These are phyloP conservation scores for Myotis brandtii DNA, from an alignment of 2,113 vertebrate species.

Conservation along the genomic window DNA sequence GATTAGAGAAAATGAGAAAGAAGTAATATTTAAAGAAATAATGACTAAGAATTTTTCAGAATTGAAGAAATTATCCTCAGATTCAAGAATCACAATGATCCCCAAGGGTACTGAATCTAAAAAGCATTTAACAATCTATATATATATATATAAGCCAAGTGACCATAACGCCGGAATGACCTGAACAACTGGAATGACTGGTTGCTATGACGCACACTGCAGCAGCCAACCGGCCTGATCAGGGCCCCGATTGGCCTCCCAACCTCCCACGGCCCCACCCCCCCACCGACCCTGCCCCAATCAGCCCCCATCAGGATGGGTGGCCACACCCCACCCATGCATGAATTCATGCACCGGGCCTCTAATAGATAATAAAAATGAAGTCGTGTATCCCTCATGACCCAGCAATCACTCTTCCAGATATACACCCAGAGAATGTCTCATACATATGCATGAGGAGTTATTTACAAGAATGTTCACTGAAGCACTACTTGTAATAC, in stretches of 20 bases:
- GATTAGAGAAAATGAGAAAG: slow-evolving; percentile 27
- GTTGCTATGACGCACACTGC: too few relatives aligned
- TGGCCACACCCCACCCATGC: too few relatives aligned
- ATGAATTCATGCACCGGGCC: too few relatives aligned
- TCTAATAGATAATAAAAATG: neutral
- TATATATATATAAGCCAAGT: too few relatives aligned
- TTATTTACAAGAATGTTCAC: neutral
- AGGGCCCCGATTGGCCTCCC: too few relatives aligned
- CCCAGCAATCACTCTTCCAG: neutral
- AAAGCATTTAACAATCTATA: neutral
- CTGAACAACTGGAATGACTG: too few relatives aligned
- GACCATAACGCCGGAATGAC: too few relatives aligned
- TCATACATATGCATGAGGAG: neutral
- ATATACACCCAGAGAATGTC: neutral
- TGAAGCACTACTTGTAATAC: neutral
- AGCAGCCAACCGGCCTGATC: too few relatives aligned
- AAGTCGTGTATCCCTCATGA: neutral
- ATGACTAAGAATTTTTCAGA: neutral
- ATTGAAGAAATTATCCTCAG: neutral
- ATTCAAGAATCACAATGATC: neutral
- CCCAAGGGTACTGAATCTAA: neutral
- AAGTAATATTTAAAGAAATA: slow-evolving; percentile 18
- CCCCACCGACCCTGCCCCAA: too few relatives aligned
- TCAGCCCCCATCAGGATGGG: too few relatives aligned
- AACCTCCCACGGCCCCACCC: too few relatives aligned